Evolutionary conservation across 2,888 invertebrate species (phyloP).

Genomic region (Macrophya alboannulata): DNA sequence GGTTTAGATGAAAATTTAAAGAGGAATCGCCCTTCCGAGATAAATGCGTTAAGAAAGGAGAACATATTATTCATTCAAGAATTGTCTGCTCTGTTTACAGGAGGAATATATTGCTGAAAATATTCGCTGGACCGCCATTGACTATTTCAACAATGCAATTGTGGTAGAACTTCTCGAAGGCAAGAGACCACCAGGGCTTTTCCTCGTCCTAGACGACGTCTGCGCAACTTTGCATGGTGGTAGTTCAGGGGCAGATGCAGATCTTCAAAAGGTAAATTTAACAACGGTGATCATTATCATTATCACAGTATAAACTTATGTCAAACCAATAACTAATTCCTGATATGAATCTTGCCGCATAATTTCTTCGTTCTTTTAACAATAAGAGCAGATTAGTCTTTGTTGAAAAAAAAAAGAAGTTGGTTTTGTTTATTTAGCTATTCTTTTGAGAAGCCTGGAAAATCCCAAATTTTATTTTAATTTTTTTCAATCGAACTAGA

Average conservation of each 20-base stretch:
- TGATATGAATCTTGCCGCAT: conserved; percentile 15
- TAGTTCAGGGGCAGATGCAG: conserved; percentile 84
- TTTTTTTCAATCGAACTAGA: too few relatives aligned
- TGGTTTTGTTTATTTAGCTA: not conserved
- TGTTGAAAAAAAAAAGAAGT: not conserved
- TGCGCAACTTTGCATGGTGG: conserved; percentile 87
- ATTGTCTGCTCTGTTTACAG: conserved; percentile 73
- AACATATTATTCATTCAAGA: too few relatives aligned
- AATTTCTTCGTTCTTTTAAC: not conserved
- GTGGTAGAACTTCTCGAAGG: conserved; percentile 87
- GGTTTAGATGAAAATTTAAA: too few relatives aligned
- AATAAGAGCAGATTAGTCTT: not conserved
- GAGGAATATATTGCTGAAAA: conserved; percentile 87
- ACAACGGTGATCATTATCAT: not conserved
- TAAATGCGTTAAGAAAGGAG: too few relatives aligned
- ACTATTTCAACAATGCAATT: conserved; percentile 86
- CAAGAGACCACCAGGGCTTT: conserved; percentile 84
- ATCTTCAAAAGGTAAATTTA: conserved; percentile 80
- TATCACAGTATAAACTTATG: not conserved
- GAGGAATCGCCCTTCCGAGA: too few relatives aligned
- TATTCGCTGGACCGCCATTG: conserved; percentile 86
- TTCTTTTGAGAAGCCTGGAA: not conserved
- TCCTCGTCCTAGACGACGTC: conserved; percentile 86
- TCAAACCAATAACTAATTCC: not conserved
- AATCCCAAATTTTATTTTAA: not conserved